These are phyloP conservation scores for Danio aesculapii DNA, from an alignment of 2,797 vertebrate species.

Conservation along the genomic window DNA sequence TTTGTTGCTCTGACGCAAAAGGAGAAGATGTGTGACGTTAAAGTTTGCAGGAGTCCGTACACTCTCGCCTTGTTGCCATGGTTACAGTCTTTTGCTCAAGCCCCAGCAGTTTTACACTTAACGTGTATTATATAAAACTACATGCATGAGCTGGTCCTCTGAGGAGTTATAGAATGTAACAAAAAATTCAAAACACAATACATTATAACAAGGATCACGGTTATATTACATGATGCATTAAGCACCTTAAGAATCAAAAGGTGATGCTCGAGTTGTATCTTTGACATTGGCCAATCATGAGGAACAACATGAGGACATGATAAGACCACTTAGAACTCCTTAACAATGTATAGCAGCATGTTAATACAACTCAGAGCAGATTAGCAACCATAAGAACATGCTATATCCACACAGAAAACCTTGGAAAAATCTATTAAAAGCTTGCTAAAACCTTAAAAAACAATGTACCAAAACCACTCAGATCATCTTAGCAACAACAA, in stretches of 20 bases:
- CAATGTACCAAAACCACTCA: no score
- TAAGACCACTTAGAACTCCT: no score
- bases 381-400: neutral
- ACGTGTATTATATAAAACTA: constrained; percentile 11
- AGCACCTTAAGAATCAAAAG: neutral
- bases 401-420: no score
- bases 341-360: no score
- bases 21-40: constrained; percentile 36
- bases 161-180: neutral
- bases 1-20: constrained; percentile 31
- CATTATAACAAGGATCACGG: neutral
- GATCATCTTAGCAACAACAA: no score
- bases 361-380: neutral
- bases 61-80: constrained; percentile 53
- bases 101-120: constrained; percentile 20
- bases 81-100: constrained; percentile 48
- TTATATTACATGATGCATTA: neutral
- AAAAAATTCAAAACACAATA: neutral
- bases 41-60: constrained; percentile 32
- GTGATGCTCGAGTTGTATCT: neutral
- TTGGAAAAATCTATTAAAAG: neutral
- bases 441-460: no score
- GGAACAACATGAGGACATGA: no score
- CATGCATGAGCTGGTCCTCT: neutral
- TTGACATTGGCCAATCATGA: neutral